Percentiles rank a stretch among this genome's conserved stretches.
Conservation (phyloP, 1,140 invertebrate species). For the Bombus huntii region DNA sequence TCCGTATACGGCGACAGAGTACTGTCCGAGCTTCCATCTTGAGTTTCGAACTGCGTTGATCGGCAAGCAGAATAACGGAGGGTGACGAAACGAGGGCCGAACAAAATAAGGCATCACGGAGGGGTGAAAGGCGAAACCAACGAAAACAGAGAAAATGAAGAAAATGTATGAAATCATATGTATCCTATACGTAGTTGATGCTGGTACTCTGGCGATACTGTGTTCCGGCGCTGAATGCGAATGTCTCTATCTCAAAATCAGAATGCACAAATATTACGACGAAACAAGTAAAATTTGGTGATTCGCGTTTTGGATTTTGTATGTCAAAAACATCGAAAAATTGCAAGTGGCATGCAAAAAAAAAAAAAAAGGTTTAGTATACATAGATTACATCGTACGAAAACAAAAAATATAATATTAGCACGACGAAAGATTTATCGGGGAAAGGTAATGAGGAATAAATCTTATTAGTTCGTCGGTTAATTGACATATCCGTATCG, state of each 20-base stretch:
- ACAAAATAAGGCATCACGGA: neutral
- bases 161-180: neutral
- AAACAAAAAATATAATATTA: neutral
- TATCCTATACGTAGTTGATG: neutral
- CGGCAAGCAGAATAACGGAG: constrained; percentile 43
- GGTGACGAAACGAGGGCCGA: neutral
- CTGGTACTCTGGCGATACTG: neutral
- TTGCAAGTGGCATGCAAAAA: no score
- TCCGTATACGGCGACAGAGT: constrained; percentile 76
- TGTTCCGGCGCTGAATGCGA: neutral
- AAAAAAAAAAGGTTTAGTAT: no score
- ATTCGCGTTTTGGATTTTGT: neutral
- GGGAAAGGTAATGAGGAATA: neutral
- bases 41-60: constrained; percentile 74
- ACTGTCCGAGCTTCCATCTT: constrained; percentile 77
- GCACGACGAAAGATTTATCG: neutral
- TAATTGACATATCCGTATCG: neutral
- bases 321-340: neutral
- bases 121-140: constrained; percentile 9
- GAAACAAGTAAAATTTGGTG: neutral
- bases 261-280: neutral
- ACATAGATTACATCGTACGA: neutral
- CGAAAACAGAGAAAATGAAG: constrained; percentile 6
- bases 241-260: neutral
- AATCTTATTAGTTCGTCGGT: neutral